A percentile compares a stretch with the other conserved stretches of the same genome.
These are phyloP conservation scores for Dione juno DNA, from an alignment of 2,888 invertebrate genomes.

Conservation along the genomic window DNA sequence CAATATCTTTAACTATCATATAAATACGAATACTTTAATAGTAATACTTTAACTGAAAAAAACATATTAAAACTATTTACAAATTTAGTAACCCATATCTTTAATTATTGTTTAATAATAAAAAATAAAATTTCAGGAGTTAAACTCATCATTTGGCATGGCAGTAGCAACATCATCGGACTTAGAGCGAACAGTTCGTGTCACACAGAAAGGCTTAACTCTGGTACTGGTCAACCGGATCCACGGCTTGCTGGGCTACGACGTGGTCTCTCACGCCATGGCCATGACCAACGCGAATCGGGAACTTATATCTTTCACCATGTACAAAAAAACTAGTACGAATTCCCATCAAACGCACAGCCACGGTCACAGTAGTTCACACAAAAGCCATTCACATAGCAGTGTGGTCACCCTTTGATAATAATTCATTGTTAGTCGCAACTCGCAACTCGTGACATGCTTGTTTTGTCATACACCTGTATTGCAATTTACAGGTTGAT, in stretches of 20 bases:
- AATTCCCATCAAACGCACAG: conserved; percentile 57
- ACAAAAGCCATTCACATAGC: conserved; percentile 59
- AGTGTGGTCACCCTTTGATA: conserved; percentile 68
- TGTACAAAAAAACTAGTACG: conserved; percentile 74
- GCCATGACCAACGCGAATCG: conserved; percentile 79
- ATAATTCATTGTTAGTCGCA: conserved; percentile 21
- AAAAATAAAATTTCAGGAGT: conserved; percentile 60
- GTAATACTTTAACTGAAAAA: too few species aligned
- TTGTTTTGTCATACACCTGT: conserved; percentile 10
- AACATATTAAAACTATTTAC: too few species aligned
- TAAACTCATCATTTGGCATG: conserved; percentile 71
- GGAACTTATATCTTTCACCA: conserved; percentile 76
- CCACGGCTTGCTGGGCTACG: conserved; percentile 76
- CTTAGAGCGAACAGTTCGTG: conserved; percentile 66
- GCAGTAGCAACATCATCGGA: conserved; percentile 65
- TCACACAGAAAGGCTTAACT: conserved; percentile 74
- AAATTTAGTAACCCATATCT: too few species aligned
- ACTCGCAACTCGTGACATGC: conserved; percentile 20
- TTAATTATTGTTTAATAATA: neutral
- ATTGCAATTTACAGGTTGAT: conserved; percentile 3
- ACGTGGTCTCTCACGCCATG: conserved; percentile 79
- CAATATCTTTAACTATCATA: too few species aligned
- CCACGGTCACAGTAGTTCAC: conserved; percentile 52
- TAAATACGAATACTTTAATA: too few species aligned
- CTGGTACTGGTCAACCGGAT: conserved; percentile 76